These are phyloP conservation scores for Plagodis pulveraria DNA, from an alignment of 2,888 invertebrate genomes.

Conservation along the genomic window DNA sequence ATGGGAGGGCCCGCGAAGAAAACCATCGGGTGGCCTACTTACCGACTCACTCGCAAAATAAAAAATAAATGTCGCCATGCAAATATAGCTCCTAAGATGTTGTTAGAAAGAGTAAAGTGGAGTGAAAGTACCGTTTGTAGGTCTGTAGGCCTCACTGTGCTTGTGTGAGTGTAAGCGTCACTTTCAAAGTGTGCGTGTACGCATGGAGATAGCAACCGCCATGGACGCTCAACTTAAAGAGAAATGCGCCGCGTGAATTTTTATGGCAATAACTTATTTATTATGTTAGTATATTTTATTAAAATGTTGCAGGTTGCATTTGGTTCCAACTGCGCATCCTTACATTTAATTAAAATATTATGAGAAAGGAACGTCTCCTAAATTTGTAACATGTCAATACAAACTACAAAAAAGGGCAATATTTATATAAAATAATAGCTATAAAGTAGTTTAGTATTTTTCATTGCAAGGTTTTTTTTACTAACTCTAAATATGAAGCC, in stretches of 20 bases:
- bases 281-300: no score
- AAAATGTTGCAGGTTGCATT: no score
- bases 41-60: constrained; percentile 57
- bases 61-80: constrained; percentile 32
- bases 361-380: no score
- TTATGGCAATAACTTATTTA: neutral
- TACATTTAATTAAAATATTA: no score
- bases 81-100: constrained; percentile 49
- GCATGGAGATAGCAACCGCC: constrained; percentile 78
- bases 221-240: constrained; percentile 63
- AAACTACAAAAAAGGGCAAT: no score
- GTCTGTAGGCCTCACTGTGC: constrained; percentile 76
- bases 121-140: constrained; percentile 76
- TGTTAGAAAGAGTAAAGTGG: constrained; percentile 43
- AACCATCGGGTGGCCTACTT: constrained; percentile 75
- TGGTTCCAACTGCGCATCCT: no score
- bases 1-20: constrained; percentile 72
- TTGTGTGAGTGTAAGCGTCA: constrained; percentile 59
- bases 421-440: no score
- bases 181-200: constrained; percentile 68
- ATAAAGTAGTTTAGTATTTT: no score
- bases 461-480: no score
- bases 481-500: no score
- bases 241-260: constrained; percentile 71
- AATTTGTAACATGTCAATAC: no score